phyloP scores from a whole-genome alignment of 2,113 vertebrate species.

The Callipepla squamata region DNA sequence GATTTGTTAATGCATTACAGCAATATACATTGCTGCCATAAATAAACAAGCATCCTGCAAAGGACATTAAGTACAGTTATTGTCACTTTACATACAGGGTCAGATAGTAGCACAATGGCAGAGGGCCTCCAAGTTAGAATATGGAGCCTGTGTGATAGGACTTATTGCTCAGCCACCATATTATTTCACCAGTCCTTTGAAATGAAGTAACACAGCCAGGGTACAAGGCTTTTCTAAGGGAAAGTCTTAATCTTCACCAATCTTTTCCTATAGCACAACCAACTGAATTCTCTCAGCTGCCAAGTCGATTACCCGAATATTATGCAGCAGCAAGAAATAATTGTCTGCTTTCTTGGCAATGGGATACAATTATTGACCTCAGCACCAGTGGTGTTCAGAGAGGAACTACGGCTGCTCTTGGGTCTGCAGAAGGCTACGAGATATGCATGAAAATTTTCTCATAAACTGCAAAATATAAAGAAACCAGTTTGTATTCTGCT shows the following conservation, averaged over 20 bases:
- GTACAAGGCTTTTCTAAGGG: not conserved
- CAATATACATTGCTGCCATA: not conserved
- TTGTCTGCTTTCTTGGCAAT: not conserved
- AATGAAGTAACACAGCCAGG: not conserved
- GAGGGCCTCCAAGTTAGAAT: not conserved
- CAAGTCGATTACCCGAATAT: not conserved
- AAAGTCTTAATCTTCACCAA: not conserved
- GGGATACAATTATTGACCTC: not conserved
- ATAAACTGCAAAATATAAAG: not conserved
- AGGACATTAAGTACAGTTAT: not conserved
- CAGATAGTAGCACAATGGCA: not conserved
- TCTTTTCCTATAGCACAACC: not conserved
- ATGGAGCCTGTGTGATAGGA: not conserved
- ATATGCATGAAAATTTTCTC: accelerated
- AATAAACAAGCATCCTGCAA: not conserved
- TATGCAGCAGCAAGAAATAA: not conserved
- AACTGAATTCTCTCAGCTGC: not conserved
- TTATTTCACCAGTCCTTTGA: not conserved
- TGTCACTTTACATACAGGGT: not conserved
- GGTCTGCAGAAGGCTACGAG: not conserved
- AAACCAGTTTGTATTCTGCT: not conserved
- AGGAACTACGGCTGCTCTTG: not conserved
- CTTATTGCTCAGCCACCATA: not conserved
- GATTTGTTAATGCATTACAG: not conserved
- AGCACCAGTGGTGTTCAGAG: accelerated